These are phyloP conservation scores for Macrotis lagotis DNA, from an alignment of 2,113 vertebrate genomes.

Conservation along the genomic window DNA sequence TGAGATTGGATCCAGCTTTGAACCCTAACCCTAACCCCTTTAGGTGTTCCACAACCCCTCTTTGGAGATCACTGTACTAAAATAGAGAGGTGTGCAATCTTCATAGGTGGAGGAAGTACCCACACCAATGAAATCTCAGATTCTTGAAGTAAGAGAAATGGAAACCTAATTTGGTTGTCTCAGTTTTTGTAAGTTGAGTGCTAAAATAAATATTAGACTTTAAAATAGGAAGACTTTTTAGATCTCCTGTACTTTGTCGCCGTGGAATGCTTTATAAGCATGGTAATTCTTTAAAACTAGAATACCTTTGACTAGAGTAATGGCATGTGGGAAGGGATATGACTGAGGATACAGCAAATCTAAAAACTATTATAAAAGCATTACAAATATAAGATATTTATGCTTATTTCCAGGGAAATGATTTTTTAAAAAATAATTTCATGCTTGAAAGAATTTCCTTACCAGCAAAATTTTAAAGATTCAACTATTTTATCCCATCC, in stretches of 20 bases:
- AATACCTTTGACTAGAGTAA: slow-evolving; percentile 7
- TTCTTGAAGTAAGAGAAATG: not conserved
- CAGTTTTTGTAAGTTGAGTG: not conserved
- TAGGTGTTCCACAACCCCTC: not conserved
- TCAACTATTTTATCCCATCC: not conserved
- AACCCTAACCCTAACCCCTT: slow-evolving; percentile 1
- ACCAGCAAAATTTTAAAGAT: not conserved
- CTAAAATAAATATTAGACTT: not conserved
- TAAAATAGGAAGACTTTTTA: not conserved
- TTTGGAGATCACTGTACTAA: slow-evolving; percentile 28
- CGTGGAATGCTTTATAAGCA: not conserved
- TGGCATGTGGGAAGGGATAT: not conserved
- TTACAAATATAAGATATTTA: not conserved
- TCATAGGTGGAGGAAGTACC: not conserved
- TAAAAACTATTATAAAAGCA: not conserved
- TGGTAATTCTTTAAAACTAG: slow-evolving; percentile 6
- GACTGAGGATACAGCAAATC: not conserved
- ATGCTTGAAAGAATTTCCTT: slow-evolving; percentile 5
- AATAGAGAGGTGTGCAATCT: not conserved
- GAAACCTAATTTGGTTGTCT: not conserved
- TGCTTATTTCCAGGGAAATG: slow-evolving; percentile 6
- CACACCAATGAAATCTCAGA: not conserved
- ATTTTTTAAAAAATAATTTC: slow-evolving; percentile 51
- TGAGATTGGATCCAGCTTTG: not conserved
- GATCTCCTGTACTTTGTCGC: not conserved